These are phyloP conservation scores for Pogonophryne albipinna DNA, from an alignment of 2,797 vertebrate species.

Conservation along the genomic window DNA sequence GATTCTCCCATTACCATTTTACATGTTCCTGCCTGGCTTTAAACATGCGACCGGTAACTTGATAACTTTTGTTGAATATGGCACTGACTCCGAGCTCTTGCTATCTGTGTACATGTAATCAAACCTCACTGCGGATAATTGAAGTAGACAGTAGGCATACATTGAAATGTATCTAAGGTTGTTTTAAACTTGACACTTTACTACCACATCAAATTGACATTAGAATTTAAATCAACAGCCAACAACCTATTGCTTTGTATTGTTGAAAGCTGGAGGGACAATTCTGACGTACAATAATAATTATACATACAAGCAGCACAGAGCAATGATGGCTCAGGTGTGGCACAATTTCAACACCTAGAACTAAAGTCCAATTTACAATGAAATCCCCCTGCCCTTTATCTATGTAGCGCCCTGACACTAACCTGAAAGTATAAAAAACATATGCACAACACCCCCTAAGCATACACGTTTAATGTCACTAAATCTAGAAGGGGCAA, in stretches of 20 bases:
- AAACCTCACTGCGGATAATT: constrained; percentile 33
- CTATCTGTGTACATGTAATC: constrained; percentile 39
- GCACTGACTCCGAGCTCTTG: constrained; percentile 6
- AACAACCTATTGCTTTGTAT: background rate
- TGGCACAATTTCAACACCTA: background rate
- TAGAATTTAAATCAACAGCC: background rate
- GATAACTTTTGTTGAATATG: background rate
- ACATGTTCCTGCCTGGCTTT: constrained; percentile 4
- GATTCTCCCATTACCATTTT: background rate
- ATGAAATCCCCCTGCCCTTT: background rate
- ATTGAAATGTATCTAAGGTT: background rate
- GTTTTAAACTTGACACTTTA: background rate
- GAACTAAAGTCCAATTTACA: background rate
- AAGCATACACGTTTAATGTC: background rate
- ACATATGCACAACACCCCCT: background rate
- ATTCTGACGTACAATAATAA: background rate
- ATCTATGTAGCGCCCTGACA: background rate
- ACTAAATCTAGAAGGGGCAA: background rate
- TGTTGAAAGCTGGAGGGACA: background rate
- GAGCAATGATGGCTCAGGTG: background rate
- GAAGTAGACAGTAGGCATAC: constrained; percentile 8
- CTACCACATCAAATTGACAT: background rate
- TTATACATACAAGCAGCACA: background rate
- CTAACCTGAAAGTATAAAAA: background rate
- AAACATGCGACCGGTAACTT: background rate